phyloP scores from a whole-genome alignment of 2,113 vertebrate species.

The Bolborhynchus lineola region DNA sequence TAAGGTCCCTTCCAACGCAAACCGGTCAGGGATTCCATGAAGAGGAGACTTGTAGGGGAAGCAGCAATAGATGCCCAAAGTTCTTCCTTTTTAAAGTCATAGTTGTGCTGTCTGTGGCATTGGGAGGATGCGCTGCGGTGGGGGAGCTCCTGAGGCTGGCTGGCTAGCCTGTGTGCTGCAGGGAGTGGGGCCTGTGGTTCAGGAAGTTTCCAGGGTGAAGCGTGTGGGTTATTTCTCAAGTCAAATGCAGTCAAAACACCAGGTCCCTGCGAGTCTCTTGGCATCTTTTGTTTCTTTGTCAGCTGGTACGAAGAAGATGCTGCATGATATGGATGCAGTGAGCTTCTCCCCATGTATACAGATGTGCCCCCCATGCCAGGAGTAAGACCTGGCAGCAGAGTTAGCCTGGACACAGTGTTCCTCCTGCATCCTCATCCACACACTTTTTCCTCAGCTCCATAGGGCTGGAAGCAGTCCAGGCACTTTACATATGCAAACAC shows the following conservation, averaged over 20 bases:
- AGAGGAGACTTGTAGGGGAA: not conserved
- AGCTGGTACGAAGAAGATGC: not conserved
- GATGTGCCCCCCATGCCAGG: not conserved
- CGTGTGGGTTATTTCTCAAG: not conserved
- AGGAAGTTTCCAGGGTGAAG: not conserved
- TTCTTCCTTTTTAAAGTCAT: rapidly evolving
- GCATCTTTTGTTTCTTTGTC: too few relatives aligned
- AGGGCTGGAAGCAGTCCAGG: not conserved
- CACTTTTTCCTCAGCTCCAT: not conserved
- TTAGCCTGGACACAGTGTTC: not conserved
- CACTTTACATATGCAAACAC: not conserved
- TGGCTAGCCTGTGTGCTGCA: not conserved
- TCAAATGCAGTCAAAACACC: not conserved
- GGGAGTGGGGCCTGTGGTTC: not conserved
- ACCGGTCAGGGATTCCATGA: not conserved
- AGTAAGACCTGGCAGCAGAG: not conserved
- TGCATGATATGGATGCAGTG: not conserved
- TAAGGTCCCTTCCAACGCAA: not conserved
- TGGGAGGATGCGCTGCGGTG: not conserved
- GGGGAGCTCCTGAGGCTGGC: not conserved
- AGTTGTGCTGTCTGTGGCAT: not conserved
- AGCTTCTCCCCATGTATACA: not conserved
- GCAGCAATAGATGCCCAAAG: not conserved
- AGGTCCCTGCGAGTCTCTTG: not conserved
- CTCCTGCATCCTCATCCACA: not conserved